Conservation (phyloP, 1,140 invertebrate genomes). For the Heterodera schachtii region DNA sequence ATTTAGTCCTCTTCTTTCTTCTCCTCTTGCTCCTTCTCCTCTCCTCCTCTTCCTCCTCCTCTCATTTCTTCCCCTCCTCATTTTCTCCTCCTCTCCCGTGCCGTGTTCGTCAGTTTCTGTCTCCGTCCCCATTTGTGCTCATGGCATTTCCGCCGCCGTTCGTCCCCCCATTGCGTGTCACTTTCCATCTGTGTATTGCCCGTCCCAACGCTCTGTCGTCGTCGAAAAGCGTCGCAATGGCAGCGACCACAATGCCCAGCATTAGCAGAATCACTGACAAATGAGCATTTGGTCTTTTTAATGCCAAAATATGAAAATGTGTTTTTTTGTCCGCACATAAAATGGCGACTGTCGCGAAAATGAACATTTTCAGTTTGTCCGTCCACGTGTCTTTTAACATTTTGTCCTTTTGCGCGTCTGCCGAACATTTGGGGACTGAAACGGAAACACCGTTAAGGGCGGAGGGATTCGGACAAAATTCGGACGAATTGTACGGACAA, state of each 20-base stretch:
- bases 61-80: no score
- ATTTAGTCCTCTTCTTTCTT: no score
- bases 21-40: no score
- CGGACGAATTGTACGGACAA: not conserved
- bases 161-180: not conserved
- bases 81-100: not conserved
- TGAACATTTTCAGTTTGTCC: not conserved
- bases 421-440: not conserved
- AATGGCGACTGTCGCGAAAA: not conserved
- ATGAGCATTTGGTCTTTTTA: no score
- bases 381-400: not conserved
- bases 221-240: slow-evolving; percentile 3
- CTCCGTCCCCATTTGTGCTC: not conserved
- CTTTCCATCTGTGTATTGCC: not conserved
- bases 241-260: not conserved
- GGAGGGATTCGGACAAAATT: no score
- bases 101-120: not conserved
- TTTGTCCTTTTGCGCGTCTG: not conserved
- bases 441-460: not conserved
- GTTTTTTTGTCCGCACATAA: not conserved
- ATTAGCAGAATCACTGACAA: slow-evolving; percentile 3
- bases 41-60: no score
- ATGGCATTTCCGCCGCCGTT: slow-evolving; percentile 3
- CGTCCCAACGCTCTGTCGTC: not conserved
- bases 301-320: no score